A percentile compares a stretch with the other conserved stretches of the same genome.
These are phyloP conservation scores for Antheraea mylitta DNA, from an alignment of 1,140 invertebrate species.

Conservation along the genomic window DNA sequence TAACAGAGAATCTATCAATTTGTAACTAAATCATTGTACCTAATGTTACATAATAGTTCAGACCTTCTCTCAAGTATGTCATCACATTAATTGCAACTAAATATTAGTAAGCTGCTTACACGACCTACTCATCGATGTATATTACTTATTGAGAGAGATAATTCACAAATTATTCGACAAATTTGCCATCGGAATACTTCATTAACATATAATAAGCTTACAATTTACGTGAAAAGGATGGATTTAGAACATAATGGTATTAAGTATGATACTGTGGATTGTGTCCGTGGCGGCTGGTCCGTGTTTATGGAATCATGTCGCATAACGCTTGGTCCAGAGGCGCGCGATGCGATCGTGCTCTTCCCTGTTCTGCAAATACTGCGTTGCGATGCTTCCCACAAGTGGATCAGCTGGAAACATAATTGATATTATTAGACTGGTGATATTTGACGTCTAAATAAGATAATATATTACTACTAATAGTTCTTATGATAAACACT, in stretches of 20 bases:
- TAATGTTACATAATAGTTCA: slow-evolving; percentile 47
- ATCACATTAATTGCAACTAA: slow-evolving; percentile 68
- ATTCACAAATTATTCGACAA: background rate
- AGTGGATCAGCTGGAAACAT: slow-evolving; percentile 92
- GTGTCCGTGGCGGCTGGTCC: slow-evolving; percentile 26
- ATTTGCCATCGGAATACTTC: background rate
- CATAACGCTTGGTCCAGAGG: slow-evolving; percentile 98
- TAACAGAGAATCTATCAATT: slow-evolving; percentile 46
- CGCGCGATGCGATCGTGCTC: slow-evolving; percentile 98
- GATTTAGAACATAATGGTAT: slow-evolving; percentile 63
- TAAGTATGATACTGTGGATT: slow-evolving; percentile 58
- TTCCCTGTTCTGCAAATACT: slow-evolving; percentile 97
- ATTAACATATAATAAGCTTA: slow-evolving; percentile 57
- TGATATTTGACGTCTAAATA: no score
- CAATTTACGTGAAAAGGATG: slow-evolving; percentile 61
- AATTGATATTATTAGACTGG: background rate
- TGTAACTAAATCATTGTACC: slow-evolving; percentile 38
- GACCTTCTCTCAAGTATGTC: slow-evolving; percentile 50
- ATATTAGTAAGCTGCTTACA: slow-evolving; percentile 48
- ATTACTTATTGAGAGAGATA: background rate
- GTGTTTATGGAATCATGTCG: slow-evolving; percentile 86
- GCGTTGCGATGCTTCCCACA: slow-evolving; percentile 98
- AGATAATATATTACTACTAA: no score
- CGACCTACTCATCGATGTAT: background rate
- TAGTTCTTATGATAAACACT: no score